Evolutionary conservation across 2,113 vertebrate genomes (phyloP).

Genomic region (Crotalus tigris): DNA sequence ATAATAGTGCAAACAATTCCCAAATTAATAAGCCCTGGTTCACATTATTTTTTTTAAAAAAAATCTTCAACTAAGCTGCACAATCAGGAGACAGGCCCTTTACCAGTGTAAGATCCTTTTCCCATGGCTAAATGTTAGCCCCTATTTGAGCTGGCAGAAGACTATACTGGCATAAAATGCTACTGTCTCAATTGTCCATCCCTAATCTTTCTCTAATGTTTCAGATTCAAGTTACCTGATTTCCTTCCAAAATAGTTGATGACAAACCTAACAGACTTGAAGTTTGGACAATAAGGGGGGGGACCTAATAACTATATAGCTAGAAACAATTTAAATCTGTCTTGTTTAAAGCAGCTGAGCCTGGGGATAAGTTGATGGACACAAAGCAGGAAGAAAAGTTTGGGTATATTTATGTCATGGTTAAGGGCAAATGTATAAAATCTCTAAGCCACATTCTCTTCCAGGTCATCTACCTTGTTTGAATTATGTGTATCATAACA

Average conservation of each 20-base stretch:
- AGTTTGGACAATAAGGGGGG: not conserved
- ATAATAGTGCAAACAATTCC: not conserved
- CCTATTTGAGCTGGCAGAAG: not conserved
- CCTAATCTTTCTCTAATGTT: not conserved
- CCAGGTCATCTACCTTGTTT: not conserved
- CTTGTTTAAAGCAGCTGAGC: not conserved
- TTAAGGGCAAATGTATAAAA: not conserved
- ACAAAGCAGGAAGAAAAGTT: not conserved
- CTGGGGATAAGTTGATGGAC: not conserved
- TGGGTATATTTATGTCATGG: not conserved
- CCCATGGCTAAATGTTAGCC: not conserved
- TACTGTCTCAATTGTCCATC: not conserved
- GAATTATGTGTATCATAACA: not conserved
- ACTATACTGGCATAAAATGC: not conserved
- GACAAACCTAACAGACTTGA: not conserved
- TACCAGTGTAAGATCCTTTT: not conserved
- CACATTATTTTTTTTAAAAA: not conserved
- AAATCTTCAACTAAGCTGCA: not conserved
- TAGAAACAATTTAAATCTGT: not conserved
- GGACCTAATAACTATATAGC: not conserved
- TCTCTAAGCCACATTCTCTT: not conserved
- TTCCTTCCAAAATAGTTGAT: not conserved
- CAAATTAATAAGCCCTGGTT: not conserved
- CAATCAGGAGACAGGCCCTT: not conserved
- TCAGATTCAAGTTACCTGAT: not conserved